A percentile compares a stretch with the other conserved stretches of the same genome.
Conservation (phyloP, 2,113 vertebrate genomes). For the Oxygymnocypris stewartii region DNA sequence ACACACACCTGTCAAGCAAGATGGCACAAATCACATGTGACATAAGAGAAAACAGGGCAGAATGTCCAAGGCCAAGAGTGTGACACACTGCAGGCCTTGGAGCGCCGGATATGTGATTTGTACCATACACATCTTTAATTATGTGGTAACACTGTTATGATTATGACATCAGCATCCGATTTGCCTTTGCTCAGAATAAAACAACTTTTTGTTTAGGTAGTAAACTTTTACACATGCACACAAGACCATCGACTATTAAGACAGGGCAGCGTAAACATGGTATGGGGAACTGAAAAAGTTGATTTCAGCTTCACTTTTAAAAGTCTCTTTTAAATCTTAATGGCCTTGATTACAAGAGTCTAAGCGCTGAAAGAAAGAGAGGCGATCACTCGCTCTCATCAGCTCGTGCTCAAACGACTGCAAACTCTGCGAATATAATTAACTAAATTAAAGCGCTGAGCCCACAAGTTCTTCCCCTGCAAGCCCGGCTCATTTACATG, state of each 20-base stretch:
- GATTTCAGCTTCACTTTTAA: conserved; percentile 35
- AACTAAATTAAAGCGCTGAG: conserved; percentile 61
- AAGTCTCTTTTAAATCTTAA: conserved; percentile 47
- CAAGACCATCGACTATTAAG: conserved; percentile 3
- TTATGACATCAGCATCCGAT: conserved; percentile 19
- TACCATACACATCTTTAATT: neutral
- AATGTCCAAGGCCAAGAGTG: conserved; percentile 30
- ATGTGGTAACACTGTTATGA: conserved; percentile 26
- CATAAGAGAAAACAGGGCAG: conserved; percentile 21
- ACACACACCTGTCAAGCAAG: conserved; percentile 18
- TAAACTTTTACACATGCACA: neutral
- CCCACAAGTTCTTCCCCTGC: conserved; percentile 58
- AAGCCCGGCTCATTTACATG: conserved; percentile 61
- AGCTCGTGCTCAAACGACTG: conserved; percentile 43
- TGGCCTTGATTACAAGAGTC: conserved; percentile 43
- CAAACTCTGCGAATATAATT: conserved; percentile 53
- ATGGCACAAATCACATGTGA: conserved; percentile 37
- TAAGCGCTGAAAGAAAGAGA: conserved; percentile 25
- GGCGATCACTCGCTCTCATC: conserved; percentile 29
- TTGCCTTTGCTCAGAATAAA: neutral
- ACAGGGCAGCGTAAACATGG: neutral
- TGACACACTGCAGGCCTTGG: neutral
- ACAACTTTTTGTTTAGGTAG: neutral
- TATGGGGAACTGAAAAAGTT: neutral
- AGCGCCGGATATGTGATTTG: neutral